These are phyloP conservation scores for Harpalus rubripes DNA, from an alignment of 2,888 invertebrate species.

Conservation along the genomic window DNA sequence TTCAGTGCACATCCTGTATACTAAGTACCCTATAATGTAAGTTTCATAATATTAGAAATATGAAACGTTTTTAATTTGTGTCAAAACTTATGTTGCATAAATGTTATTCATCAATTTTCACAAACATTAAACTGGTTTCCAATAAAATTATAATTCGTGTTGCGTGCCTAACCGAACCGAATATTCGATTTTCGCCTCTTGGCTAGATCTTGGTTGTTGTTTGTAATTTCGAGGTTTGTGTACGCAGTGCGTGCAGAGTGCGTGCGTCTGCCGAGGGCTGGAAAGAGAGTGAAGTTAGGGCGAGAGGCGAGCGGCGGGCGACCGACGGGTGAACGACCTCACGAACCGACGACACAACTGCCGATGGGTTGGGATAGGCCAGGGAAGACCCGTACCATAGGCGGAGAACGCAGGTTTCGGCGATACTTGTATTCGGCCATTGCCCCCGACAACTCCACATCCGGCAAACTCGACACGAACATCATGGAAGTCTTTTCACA, in stretches of 20 bases:
- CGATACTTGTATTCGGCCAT: conserved; percentile 15
- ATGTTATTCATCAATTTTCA: too few species aligned
- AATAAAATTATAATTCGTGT: too few species aligned
- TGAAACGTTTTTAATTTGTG: too few species aligned
- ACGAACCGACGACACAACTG: conserved; percentile 65
- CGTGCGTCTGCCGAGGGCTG: conserved; percentile 29
- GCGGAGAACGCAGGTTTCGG: conserved; percentile 48
- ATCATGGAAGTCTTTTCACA: neutral
- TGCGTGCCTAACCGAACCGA: too few species aligned
- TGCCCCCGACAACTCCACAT: conserved; percentile 26
- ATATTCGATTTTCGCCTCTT: too few species aligned
- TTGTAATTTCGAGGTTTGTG: neutral
- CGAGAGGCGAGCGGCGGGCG: conserved; percentile 19
- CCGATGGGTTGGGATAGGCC: conserved; percentile 66
- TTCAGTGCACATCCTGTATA: too few species aligned
- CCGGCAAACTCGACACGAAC: neutral
- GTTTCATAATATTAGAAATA: too few species aligned
- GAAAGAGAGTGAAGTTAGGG: neutral
- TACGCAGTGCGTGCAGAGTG: conserved; percentile 23
- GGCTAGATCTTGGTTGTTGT: neutral
- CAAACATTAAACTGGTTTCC: too few species aligned
- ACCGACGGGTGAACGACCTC: conserved; percentile 63
- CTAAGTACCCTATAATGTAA: too few species aligned
- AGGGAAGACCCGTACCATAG: conserved; percentile 64
- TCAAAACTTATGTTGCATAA: too few species aligned